Evolutionary conservation across 2,113 vertebrate genomes (phyloP), one percentile per base, ranked within the genome.

Genomic region (Corvus hawaiiensis): DNA sequence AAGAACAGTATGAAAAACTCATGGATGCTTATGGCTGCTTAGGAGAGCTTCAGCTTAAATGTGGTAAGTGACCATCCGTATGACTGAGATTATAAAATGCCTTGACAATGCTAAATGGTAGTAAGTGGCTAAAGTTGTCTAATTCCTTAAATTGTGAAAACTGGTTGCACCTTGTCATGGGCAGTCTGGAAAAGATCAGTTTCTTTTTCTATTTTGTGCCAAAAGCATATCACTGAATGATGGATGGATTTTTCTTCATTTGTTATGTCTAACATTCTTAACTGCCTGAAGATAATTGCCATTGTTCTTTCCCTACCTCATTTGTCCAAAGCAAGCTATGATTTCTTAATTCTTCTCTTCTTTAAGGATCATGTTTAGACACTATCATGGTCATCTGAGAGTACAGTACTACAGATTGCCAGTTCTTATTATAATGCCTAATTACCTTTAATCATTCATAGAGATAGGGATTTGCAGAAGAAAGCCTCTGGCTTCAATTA

Each of bases 11-110:
- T 91, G 98, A 97, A 74, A 98, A 98, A 83, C 95, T 97, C 51
- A 77, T 96, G 28, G 98, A 98, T 22, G 98, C 98, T 37, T 98
- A 98, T 0, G 98, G 98, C 73, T 98, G 98, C 84, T 87, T 98
- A 84, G 98, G 98, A 49, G 97, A 98, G 63, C 97, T 98, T 92
- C 97, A 97, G 89, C 58, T 98, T 46, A 98, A 96, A 83, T 96
- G 95, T 16, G 98, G 98, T 98, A 96, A 98, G 98, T 97, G 66
- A 39, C 37, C 3, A 4, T 26, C 41, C 46, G 11, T 41, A 22
- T 54, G 19, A 48, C 23, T n/a, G 58, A 69, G 54, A 63, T 69
- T 78, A 39, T 82, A 56, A 88, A 93, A 87, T 49, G 14, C 11
- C 44, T 11, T 41, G 48, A 61, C 28, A 48, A 21, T 21, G 11